Base-by-base conservation (phyloP, 2,113 vertebrate genomes). In the Oryzias javanicus region DNA sequence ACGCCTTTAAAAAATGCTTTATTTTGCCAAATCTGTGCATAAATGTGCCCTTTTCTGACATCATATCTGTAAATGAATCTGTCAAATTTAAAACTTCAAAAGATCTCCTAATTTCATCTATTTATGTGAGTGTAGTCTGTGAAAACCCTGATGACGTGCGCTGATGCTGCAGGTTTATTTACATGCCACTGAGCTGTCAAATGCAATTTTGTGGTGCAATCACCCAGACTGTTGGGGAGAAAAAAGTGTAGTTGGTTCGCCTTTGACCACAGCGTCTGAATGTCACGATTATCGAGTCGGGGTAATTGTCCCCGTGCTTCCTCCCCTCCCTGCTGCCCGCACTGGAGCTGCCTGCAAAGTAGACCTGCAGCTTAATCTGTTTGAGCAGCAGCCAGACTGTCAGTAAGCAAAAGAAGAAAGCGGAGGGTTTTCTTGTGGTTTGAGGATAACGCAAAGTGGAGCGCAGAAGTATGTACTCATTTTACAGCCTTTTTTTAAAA, bases 281-380 rank as follows among this genome's bases (percentile, higher is more conserved):
- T 82, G 83, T 78, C 80, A 73, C 81, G 82, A 86, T 81, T 84
- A 73, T 76, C 80, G 76, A 65, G 45, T 60, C 18, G 64, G 79
- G 67, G 76, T 85, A 84, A 85, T 80, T 76, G 82, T 82, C 79
- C 82, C 76, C 49, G 51, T 54, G 65, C 65, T 67, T 42, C 69
- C 42, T 74, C 69, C 29, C 64, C 78, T 76, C 78, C 60, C 80
- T 81, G 2, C 72, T 67, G 60, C 59, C 49, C 71, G 72, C 71
- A 72, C 78, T 62, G 63, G 74, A 59, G 77, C 82, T 80, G 84
- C 74, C 70, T 82, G 72, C 67, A 55, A 76, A 78, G 81, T 81
- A 82, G 82, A 88, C 79, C 86, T 84, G 85, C 84, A 79, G 81
- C 84, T 85, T 86, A 84, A 89, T 89, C 85, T 83, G 82, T 84